Base-by-base conservation (phyloP, 1,140 invertebrate species). In the Lasaia peninsularis region DNA sequence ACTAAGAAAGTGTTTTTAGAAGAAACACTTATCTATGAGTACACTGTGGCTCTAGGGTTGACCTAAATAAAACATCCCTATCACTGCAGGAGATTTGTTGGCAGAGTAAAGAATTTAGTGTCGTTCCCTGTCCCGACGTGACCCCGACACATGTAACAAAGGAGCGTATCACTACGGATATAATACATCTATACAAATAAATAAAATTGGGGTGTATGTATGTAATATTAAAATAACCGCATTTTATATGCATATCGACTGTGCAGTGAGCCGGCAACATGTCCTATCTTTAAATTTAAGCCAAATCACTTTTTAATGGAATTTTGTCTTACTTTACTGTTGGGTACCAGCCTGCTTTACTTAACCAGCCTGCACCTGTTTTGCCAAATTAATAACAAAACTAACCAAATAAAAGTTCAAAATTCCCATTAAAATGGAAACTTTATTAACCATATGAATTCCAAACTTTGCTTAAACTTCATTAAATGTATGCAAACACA, bases 31-130 rank as follows among this genome's bases (percentile, higher is more conserved):
- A 73, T 75, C 69, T 61, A 58, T 63, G 62, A 71, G 67, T 65
- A 63, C 67, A 73, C 71, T 79, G 69, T 66, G 68, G 56, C 55
- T 52, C 60, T 62, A 73, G 18, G 72, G 68, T 69, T 78, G 80
- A 83, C 80, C 76, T 73, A 75, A 72, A 80, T 83, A 80, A 79
- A 80, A 70, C 65, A 73, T 50, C 59, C 65, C 68, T 79, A 76
- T 79, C 78, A 59, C 49, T 40, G 60, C 62, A 69, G 57, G 58
- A 63, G 74, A 80, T 80, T 79, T 79, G 71, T 77, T 78, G 69
- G 71, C 73, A 50, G 55, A 77, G 72, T 74, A 71, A 78, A 75
- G 74, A 80, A 79, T 80, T 80, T 78, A 79, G 65, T 72, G 69
- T 60, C 65, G 64, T 64, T 67, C 68, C 64, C 64, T 77, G 72